phyloP scores from a whole-genome alignment of 2,888 invertebrate genomes.

The Stegana nigrithorax region DNA sequence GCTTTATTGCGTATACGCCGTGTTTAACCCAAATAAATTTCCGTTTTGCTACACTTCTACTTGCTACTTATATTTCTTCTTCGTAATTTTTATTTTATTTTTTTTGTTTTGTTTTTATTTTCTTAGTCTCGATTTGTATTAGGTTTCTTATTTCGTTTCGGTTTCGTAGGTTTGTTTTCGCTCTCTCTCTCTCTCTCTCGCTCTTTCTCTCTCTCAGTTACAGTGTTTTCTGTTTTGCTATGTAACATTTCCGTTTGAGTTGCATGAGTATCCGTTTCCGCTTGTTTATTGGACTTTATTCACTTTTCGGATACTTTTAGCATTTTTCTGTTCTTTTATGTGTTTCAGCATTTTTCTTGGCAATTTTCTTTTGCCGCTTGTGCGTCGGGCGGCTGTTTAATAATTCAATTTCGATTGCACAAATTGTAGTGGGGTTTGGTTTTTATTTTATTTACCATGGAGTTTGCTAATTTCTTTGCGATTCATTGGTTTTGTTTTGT shows the following conservation, averaged over 20 bases:
- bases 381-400: background rate
- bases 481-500: constrained; percentile 1
- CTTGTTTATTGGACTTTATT: constrained; percentile 42
- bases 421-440: background rate
- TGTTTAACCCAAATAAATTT: constrained; percentile 47
- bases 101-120: background rate
- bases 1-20: constrained; percentile 51
- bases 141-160: background rate
- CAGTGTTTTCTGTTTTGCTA: constrained; percentile 9
- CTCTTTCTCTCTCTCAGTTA: background rate
- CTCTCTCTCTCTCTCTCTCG: no score
- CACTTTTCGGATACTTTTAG: constrained; percentile 34
- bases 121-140: background rate
- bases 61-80: no score
- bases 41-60: constrained; percentile 36
- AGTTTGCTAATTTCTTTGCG: background rate
- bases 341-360: no score
- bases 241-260: constrained; percentile 50
- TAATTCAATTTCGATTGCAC: background rate
- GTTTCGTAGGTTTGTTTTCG: background rate
- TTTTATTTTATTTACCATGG: constrained; percentile 1
- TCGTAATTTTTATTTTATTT: constrained; percentile 1
- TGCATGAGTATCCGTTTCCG: constrained; percentile 58
- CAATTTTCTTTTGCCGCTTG: constrained; percentile 16
- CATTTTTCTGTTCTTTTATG: background rate